Evolutionary conservation across 2,888 invertebrate genomes (phyloP).

Genomic region (Lasioglossum marginatum): DNA sequence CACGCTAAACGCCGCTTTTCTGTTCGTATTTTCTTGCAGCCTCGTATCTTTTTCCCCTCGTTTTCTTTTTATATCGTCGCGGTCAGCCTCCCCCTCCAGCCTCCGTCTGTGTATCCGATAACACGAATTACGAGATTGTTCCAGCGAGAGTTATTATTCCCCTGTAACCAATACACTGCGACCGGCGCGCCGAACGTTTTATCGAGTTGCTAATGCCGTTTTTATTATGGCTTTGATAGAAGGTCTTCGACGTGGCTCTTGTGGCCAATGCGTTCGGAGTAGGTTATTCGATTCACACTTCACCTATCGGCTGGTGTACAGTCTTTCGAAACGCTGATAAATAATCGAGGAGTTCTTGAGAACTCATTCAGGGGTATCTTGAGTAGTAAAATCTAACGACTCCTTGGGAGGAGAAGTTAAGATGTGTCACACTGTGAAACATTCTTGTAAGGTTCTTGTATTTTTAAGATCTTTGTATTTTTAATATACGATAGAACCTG

Average conservation of each 20-base stretch:
- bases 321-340: not conserved
- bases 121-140: constrained; percentile 2
- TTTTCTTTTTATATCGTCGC: not conserved
- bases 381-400: not conserved
- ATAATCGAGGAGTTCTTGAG: not conserved
- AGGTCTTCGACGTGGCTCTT: not conserved
- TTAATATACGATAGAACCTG: not conserved
- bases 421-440: no score
- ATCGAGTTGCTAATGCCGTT: not conserved
- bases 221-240: not conserved
- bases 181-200: not conserved
- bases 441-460: no score
- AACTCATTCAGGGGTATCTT: not conserved
- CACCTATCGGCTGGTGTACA: not conserved
- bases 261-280: not conserved
- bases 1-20: not conserved
- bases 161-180: not conserved
- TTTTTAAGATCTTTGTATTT: no score
- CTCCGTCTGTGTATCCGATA: not conserved
- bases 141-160: not conserved
- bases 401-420: no score
- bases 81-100: not conserved
- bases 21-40: not conserved
- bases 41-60: not conserved
- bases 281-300: not conserved